Conservation (phyloP, 2,797 vertebrate species). For the Chaetophractus vellerosus region DNA sequence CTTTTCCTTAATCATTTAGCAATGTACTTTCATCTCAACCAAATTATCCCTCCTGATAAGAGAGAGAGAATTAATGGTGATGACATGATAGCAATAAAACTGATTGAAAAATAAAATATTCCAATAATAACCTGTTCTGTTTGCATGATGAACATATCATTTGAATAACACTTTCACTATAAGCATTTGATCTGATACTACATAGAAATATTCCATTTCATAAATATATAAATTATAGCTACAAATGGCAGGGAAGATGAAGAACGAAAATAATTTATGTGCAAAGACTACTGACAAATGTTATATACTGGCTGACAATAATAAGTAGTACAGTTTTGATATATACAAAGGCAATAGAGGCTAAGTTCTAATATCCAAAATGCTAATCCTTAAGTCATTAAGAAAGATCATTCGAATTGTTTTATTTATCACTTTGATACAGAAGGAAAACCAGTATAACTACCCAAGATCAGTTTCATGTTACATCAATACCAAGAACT, state of each 20-base stretch:
- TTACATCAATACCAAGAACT: not conserved
- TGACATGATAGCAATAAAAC: not conserved
- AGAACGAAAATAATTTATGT: conserved; percentile 38
- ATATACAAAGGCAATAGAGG: not conserved
- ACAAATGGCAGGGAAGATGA: conserved; percentile 55
- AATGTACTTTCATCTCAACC: conserved; percentile 59
- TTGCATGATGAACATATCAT: conserved; percentile 6
- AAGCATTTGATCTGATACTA: not conserved
- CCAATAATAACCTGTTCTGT: conserved; percentile 4
- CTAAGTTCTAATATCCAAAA: conserved; percentile 14
- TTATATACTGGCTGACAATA: not conserved
- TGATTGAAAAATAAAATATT: conserved; percentile 49
- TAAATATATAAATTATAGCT: conserved; percentile 29
- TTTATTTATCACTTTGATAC: conserved; percentile 33
- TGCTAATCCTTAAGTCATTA: not conserved
- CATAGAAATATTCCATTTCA: conserved; percentile 12
- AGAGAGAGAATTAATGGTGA: not conserved
- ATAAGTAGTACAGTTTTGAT: not conserved
- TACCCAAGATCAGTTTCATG: not conserved
- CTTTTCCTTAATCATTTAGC: conserved; percentile 37
- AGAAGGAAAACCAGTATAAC: conserved; percentile 51
- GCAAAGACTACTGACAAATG: not conserved
- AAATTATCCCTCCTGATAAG: conserved; percentile 32
- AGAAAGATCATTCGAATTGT: conserved; percentile 45
- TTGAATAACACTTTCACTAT: conserved; percentile 30